phyloP scores from a whole-genome alignment of 2,797 vertebrate genomes.

The Petrocephalus sullivani region DNA sequence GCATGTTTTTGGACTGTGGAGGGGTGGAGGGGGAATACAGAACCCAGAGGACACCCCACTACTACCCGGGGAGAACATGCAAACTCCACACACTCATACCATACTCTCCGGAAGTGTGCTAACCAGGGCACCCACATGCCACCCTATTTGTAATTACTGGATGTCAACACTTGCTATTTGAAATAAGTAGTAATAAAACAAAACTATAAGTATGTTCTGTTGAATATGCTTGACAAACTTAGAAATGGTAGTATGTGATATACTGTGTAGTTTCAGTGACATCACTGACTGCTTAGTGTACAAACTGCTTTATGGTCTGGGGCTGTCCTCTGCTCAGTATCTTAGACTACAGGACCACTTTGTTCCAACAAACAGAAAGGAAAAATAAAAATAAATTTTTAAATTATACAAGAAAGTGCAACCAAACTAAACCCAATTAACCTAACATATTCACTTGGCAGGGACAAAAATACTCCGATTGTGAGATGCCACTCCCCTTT shows the following conservation, averaged over 20 bases:
- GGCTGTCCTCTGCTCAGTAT: neutral
- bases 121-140: neutral
- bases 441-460: neutral
- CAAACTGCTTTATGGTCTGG: neutral
- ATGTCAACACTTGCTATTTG: neutral
- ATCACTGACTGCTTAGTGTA: neutral
- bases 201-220: neutral
- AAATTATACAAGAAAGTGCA: neutral
- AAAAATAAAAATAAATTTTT: neutral
- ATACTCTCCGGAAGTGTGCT: neutral
- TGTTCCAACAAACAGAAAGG: neutral
- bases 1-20: no score
- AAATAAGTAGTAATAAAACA: neutral
- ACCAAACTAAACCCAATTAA: neutral
- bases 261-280: neutral
- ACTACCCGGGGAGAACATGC: neutral
- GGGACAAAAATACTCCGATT: neutral
- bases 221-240: neutral
- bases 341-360: no score
- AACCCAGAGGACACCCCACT: neutral
- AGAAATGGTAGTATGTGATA: neutral
- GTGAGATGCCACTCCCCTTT: neutral
- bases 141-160: neutral
- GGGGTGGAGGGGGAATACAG: neutral
- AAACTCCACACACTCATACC: neutral